phyloP scores from a whole-genome alignment of 35 echinoderm and acorn worm species.

The Nesometra sesokonis region DNA sequence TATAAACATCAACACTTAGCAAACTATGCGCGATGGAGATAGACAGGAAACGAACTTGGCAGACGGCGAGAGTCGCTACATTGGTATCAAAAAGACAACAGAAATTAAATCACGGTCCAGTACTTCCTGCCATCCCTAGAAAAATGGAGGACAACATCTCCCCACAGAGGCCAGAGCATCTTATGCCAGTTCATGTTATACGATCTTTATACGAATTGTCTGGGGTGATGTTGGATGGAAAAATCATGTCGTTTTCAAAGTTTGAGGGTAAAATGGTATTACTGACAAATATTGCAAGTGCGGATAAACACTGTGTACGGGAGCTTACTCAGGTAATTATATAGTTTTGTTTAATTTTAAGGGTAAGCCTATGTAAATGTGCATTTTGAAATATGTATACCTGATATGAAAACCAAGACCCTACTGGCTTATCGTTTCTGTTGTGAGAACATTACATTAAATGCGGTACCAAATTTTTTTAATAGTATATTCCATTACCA shows the following conservation, averaged over 20 bases:
- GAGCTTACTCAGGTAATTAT: constrained; percentile 58
- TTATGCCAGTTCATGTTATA: constrained; percentile 34
- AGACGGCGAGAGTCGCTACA: not conserved
- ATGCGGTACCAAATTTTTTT: too few species aligned
- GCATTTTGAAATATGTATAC: too few species aligned
- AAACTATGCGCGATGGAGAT: not conserved
- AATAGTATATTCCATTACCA: too few species aligned
- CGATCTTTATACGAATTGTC: constrained; percentile 56
- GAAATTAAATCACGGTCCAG: not conserved
- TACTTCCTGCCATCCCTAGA: not conserved
- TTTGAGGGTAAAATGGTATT: constrained; percentile 41
- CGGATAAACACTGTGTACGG: constrained; percentile 28
- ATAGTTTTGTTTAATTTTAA: not conserved
- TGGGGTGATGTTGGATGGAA: constrained; percentile 20
- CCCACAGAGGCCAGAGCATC: not conserved
- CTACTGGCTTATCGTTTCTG: too few species aligned
- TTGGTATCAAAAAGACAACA: not conserved
- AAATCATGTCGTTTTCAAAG: constrained; percentile 44
- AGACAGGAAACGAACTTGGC: not conserved
- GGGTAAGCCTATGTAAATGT: not conserved
- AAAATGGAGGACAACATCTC: not conserved
- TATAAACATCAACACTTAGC: too few species aligned
- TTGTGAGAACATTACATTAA: too few species aligned
- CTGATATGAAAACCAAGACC: too few species aligned
- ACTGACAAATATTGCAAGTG: constrained; percentile 39